Base-by-base conservation (phyloP, 2,797 vertebrate genomes). In the Otus scops region DNA sequence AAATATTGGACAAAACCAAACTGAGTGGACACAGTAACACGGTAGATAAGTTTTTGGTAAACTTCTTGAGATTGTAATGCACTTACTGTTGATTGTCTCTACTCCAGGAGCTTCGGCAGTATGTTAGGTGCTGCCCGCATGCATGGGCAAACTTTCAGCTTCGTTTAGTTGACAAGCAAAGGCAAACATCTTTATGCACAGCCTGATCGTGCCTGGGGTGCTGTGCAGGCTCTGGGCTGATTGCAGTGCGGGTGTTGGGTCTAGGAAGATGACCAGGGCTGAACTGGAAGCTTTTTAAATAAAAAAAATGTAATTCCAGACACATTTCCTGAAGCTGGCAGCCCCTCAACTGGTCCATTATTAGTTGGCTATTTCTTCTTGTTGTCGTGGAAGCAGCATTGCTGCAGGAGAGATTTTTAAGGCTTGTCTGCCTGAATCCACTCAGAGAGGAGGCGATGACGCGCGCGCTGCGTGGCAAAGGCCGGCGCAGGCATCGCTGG, bases 381-480 rank as follows among this genome's bases (percentile, higher is more conserved):
- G 6, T 45, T 56, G 71, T 83, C 0, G 13, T 43, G 90, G 92
- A 50, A 69, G 83, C 39, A 28, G 53, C 1, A 0, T 28, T 43
- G 73, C 83, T 56, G 89, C 64, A 65, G 73, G 59, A 73, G 70
- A 20, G 59, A 11, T 69, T 75, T 53, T 36, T 22, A 27, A 61
- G 88, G 41, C 76, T 87, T 12, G 48, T 88, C 73, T 94, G 67
- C 38, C 80, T 10, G 26, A 20, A n/a, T 69, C 53, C 60, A 61
- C 73, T 54, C 26, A 7, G 56, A 1, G 7, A 73, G 41, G 32
- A 73, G 73, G 61, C 0, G 2, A 32, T 56, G 89, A 22, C 0
- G 3, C 3, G 3, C 0, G 6, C 11, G 24, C 67, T 26, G 36
- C 5, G 0, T 1, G 1, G 4, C 27, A 13, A 23, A 39, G 65